Evolutionary conservation across 2,113 vertebrate species (phyloP).

Genomic region (Hemichromis elongatus): DNA sequence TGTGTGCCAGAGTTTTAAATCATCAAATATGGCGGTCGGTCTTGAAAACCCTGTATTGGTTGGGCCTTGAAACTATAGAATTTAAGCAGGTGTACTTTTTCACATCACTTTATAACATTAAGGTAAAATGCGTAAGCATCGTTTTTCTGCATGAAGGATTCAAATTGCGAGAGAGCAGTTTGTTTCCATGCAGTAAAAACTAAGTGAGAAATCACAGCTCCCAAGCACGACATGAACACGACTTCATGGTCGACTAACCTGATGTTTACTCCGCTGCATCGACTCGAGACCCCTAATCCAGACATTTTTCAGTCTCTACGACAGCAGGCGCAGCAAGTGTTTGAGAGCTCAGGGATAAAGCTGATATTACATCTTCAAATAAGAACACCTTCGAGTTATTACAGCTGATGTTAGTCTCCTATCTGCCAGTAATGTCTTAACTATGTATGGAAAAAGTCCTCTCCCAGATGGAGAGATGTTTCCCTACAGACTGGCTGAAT

Average conservation of each 20-base stretch:
- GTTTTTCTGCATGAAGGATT: not conserved
- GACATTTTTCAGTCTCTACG: not conserved
- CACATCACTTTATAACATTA: not conserved
- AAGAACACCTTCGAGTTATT: not conserved
- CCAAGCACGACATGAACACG: not conserved
- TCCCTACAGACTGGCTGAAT: not conserved
- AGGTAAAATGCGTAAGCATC: not conserved
- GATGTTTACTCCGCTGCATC: not conserved
- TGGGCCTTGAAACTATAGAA: not conserved
- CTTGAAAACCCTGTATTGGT: not conserved
- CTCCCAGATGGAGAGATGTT: not conserved
- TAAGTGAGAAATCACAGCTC: not conserved
- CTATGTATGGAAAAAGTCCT: not conserved
- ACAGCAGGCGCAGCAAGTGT: not conserved
- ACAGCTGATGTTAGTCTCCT: not conserved
- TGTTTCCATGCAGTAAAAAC: not conserved
- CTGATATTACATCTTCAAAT: not conserved
- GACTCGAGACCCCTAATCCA: not conserved
- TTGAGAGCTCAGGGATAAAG: not conserved
- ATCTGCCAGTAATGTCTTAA: not conserved
- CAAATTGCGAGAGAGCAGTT: not conserved
- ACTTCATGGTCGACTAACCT: not conserved
- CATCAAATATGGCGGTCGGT: not conserved
- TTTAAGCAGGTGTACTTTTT: not conserved
- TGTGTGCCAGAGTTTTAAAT: not conserved